Percentiles rank a stretch among this genome's conserved stretches.
Conservation (phyloP, 2,113 vertebrate species). For the Callorhinus ursinus region DNA sequence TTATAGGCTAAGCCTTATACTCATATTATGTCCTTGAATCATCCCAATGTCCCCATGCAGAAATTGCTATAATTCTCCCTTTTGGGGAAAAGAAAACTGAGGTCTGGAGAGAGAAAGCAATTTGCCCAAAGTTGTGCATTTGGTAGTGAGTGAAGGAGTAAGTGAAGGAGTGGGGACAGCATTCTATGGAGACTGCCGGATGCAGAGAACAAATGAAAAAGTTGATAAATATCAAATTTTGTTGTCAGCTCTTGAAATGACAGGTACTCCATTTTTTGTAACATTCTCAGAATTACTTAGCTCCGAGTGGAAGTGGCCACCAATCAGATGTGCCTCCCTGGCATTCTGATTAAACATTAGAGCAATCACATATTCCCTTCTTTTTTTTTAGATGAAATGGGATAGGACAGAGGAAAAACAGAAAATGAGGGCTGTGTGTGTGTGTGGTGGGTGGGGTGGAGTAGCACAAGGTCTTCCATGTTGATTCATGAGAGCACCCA, state of each 20-base stretch:
- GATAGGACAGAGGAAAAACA: neutral
- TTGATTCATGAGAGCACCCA: neutral
- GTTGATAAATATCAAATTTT: neutral
- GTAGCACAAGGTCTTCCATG: neutral
- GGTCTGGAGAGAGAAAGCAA: neutral
- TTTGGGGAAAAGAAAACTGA: neutral
- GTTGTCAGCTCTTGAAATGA: neutral
- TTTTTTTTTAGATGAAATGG: neutral
- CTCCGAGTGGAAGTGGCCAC: neutral
- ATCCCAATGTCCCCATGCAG: rapidly evolving
- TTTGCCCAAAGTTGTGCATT: neutral
- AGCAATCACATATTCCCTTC: neutral
- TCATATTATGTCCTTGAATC: neutral
- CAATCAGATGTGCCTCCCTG: neutral
- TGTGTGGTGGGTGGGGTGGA: neutral
- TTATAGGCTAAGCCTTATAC: neutral
- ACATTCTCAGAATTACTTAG: neutral
- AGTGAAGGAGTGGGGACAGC: neutral
- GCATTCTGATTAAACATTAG: neutral
- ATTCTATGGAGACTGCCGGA: too few species aligned
- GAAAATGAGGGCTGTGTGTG: neutral
- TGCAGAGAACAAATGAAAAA: neutral
- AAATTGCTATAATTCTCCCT: neutral
- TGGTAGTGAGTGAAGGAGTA: neutral
- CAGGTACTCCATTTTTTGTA: neutral